Evolutionary conservation across 2,113 vertebrate genomes (phyloP), one percentile per base, ranked within the genome.

Genomic region (Thymallus thymallus): DNA sequence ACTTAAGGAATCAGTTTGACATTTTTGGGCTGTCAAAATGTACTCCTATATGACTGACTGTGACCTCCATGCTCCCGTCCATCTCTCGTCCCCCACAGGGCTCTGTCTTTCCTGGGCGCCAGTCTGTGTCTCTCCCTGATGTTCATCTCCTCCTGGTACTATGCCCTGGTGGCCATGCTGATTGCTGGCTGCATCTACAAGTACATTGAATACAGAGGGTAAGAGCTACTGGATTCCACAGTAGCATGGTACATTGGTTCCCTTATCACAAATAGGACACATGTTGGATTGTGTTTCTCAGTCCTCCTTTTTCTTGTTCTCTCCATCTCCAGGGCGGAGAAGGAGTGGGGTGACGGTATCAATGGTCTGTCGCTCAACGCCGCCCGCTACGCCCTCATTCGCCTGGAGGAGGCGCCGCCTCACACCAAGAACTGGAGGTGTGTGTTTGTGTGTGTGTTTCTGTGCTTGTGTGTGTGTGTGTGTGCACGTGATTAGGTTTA

Each of bases 401-500:
- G 95, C 2, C 92, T 99, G 12, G 96, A 99, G 79, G 96, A 98
- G 0, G 94, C 96, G 0, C 94, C 95, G 1, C 96, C 94, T 9
- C 97, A 99, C 88, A 99, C 97, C 18, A 99, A 99, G 90, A 99
- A 99, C 91, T 99, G 97, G 97, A 96, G 97, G 97, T 55, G 18
- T 3, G 14, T 5, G 13, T 51, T 66, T 46, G 51, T 60, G 48
- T 56, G 55, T 24, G 26, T 41, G 55, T 5, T n/a, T n/a, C n/a
- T n/a, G 97, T 51, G 18, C 3, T 9, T 10, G 13, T 51, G 74
- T 46, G 51, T 60, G 48, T 56, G 55, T 71, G 48, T 32, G 48
- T 32, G 51, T 18, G 10, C 3, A 13, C 45, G 58, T 22, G 58
- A 9, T 26, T 24, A 20, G 9, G 70, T 60, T 55, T 35, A 29